These are phyloP conservation scores for Gallirallus australis DNA, from an alignment of 2,797 vertebrate genomes.

Conservation along the genomic window DNA sequence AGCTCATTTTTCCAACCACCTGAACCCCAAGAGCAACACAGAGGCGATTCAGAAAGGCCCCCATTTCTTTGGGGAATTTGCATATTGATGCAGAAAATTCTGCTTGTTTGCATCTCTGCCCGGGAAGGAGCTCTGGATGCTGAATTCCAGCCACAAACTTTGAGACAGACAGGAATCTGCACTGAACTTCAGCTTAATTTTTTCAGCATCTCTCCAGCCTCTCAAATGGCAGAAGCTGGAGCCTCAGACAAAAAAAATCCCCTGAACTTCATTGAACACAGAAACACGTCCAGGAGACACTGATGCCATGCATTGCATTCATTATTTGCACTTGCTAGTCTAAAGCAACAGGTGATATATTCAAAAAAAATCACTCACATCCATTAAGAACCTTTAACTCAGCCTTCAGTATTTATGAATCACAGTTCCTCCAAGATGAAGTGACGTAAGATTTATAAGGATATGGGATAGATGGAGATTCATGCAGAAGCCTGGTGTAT, in stretches of 20 bases:
- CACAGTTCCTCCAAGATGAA: background rate
- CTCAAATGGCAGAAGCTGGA: background rate
- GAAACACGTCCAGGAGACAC: background rate
- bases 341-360: background rate
- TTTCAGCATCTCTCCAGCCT: background rate
- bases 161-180: background rate
- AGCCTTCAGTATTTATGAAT: background rate
- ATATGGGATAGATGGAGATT: background rate
- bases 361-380: background rate
- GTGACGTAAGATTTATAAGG: background rate
- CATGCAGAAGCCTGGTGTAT: background rate
- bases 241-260: background rate
- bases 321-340: background rate
- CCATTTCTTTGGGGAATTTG: constrained; percentile 6
- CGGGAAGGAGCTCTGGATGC: background rate
- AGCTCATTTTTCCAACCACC: constrained; percentile 56
- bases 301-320: background rate
- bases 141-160: background rate
- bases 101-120: background rate
- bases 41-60: constrained; percentile 31
- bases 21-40: constrained; percentile 52
- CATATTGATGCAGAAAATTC: background rate
- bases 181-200: background rate
- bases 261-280: background rate
- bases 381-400: background rate